phyloP scores from a whole-genome alignment of 2,113 vertebrate species.

The Ancistrus triradiatus region DNA sequence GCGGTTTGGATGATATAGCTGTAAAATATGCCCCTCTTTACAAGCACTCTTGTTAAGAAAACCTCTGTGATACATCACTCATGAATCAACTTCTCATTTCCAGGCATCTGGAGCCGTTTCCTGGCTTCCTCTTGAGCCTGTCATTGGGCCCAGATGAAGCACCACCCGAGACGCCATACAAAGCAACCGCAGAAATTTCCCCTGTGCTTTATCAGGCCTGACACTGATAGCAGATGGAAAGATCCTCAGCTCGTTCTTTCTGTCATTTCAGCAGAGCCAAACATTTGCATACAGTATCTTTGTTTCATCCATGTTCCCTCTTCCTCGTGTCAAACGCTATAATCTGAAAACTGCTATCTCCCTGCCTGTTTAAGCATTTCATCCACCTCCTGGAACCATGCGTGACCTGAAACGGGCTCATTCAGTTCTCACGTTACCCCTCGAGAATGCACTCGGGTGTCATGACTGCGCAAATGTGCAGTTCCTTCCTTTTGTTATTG shows the following conservation, averaged over 20 bases:
- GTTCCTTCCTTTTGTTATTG: neutral
- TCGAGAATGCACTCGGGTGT: neutral
- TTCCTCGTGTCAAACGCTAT: neutral
- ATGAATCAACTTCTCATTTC: constrained; percentile 38
- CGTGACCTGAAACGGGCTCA: neutral
- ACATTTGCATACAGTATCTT: constrained; percentile 31
- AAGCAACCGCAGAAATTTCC: constrained; percentile 24
- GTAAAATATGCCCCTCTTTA: constrained; percentile 19
- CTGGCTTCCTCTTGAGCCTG: constrained; percentile 38
- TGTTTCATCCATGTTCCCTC: neutral
- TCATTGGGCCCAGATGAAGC: constrained; percentile 17
- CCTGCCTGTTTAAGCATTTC: neutral
- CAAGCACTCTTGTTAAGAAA: constrained; percentile 45
- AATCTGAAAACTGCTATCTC: neutral
- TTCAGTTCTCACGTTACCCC: neutral
- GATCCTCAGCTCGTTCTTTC: constrained; percentile 7
- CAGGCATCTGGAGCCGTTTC: constrained; percentile 39
- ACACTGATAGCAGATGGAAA: constrained; percentile 33
- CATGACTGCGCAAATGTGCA: neutral
- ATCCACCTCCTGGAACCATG: neutral
- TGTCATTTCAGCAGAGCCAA: neutral
- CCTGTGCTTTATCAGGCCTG: constrained; percentile 25
- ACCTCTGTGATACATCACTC: constrained; percentile 44
- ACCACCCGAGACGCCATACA: neutral
- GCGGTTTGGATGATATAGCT: constrained; percentile 36